Conservation (phyloP, 2,888 invertebrate species). For the Aproaerema taeniolella region DNA sequence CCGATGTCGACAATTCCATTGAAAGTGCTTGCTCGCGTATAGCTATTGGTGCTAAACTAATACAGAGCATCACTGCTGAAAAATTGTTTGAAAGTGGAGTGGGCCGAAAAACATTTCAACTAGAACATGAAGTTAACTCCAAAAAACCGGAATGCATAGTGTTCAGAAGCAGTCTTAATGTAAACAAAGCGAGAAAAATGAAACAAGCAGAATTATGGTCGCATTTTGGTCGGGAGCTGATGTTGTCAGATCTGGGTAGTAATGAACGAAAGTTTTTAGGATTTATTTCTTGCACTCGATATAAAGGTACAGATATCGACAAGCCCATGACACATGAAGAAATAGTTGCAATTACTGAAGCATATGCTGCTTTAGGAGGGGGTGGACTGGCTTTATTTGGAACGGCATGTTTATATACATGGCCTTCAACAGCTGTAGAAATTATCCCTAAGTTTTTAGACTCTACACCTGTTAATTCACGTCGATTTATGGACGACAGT, state of each 20-base stretch:
- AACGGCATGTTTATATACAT: conserved; percentile 92
- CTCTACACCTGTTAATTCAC: conserved; percentile 81
- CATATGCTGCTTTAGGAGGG: conserved; percentile 93
- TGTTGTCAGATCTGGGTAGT: conserved; percentile 81
- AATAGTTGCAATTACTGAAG: conserved; percentile 82
- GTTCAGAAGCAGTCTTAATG: conserved; percentile 84
- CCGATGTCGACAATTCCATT: conserved; percentile 78
- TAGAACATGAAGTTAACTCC: conserved; percentile 81
- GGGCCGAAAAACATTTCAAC: conserved; percentile 87
- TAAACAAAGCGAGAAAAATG: conserved; percentile 83
- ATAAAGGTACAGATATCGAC: conserved; percentile 79
- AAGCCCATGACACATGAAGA: conserved; percentile 82
- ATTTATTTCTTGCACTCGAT: conserved; percentile 92
- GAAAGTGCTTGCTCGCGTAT: conserved; percentile 87
- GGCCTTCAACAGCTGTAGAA: conserved; percentile 86
- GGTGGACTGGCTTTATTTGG: conserved; percentile 95
- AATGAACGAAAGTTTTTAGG: conserved; percentile 90
- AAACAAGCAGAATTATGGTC: conserved; percentile 90
- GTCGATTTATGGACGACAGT: conserved; percentile 92
- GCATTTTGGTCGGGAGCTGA: conserved; percentile 89
- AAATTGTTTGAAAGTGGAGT: conserved; percentile 89
- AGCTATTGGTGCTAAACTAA: conserved; percentile 84
- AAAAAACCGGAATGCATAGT: conserved; percentile 81
- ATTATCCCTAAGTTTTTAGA: conserved; percentile 76
- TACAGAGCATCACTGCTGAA: conserved; percentile 92